phyloP scores from a whole-genome alignment of 2,797 vertebrate genomes.

The Pseudocheirus occidentalis region DNA sequence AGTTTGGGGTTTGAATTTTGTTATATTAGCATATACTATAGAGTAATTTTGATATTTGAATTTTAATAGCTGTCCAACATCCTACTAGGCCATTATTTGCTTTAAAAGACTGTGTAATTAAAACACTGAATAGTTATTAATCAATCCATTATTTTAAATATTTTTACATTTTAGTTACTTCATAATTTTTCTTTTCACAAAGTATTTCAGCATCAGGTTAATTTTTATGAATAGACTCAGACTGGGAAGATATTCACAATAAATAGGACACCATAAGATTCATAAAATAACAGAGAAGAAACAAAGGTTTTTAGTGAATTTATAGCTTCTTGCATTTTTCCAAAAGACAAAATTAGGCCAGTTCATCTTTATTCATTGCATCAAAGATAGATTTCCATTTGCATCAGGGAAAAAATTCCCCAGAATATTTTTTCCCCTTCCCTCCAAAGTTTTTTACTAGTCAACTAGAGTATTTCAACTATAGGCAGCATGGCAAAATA shows the following conservation, averaged over 20 bases:
- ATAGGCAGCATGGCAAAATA: neutral
- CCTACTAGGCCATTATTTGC: neutral
- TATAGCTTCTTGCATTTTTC: slow-evolving; percentile 52
- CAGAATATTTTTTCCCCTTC: slow-evolving; percentile 58
- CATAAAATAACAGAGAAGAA: slow-evolving; percentile 56
- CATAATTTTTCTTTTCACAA: slow-evolving; percentile 32
- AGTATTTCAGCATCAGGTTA: slow-evolving; percentile 46
- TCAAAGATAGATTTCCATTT: slow-evolving; percentile 63
- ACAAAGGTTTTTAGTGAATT: slow-evolving; percentile 1
- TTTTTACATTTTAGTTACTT: slow-evolving; percentile 33
- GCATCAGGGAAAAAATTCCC: slow-evolving; percentile 48
- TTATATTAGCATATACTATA: slow-evolving; percentile 34
- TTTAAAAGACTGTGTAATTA: slow-evolving; percentile 15
- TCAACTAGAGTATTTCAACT: slow-evolving; percentile 57
- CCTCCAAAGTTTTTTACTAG: slow-evolving; percentile 55
- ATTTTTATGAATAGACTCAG: slow-evolving; percentile 48
- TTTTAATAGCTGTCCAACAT: slow-evolving; percentile 25
- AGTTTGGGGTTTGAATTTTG: neutral
- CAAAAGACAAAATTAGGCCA: slow-evolving; percentile 49
- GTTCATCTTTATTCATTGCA: slow-evolving; percentile 50
- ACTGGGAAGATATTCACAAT: slow-evolving; percentile 48
- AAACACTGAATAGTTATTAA: slow-evolving; percentile 32
- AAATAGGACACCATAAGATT: neutral
- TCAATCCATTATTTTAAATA: slow-evolving; percentile 18
- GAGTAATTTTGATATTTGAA: slow-evolving; percentile 35